Conservation (phyloP, 2,888 invertebrate genomes). For the Hyalella azteca region DNA sequence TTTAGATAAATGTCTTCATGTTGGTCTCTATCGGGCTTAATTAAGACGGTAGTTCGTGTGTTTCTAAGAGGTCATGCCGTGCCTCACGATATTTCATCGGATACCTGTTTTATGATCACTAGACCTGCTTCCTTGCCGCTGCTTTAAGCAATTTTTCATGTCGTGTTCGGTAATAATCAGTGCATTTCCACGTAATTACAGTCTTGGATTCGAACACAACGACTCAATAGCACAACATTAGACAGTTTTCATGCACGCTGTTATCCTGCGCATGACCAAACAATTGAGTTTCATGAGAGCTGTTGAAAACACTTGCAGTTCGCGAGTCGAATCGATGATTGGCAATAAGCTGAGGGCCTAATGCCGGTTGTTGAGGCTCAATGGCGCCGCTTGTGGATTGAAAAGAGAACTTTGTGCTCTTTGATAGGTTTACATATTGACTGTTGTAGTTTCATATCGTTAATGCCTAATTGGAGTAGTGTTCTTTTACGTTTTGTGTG, state of each 20-base stretch:
- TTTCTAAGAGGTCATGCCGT: background rate
- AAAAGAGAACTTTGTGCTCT: background rate
- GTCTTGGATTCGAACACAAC: background rate
- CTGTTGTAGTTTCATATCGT: too few relatives aligned
- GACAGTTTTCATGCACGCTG: background rate
- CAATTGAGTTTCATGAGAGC: background rate
- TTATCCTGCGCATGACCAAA: background rate
- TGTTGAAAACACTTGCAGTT: conserved; percentile 3
- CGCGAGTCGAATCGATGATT: conserved; percentile 22
- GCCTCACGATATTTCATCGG: too few relatives aligned
- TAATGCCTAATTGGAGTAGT: too few relatives aligned
- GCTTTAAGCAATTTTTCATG: background rate
- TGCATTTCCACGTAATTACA: background rate
- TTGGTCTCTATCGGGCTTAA: background rate
- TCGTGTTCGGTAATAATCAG: background rate
- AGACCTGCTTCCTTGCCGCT: background rate
- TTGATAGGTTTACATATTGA: too few relatives aligned
- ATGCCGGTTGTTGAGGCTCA: background rate
- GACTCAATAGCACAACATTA: background rate
- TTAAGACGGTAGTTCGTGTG: background rate
- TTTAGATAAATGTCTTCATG: background rate
- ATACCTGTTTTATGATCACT: too few relatives aligned
- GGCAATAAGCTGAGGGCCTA: background rate
- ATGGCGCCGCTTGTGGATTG: background rate
- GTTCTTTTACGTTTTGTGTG: too few relatives aligned